Evolutionary conservation across 2,113 vertebrate genomes (phyloP).

Genomic region (Siniperca chuatsi): DNA sequence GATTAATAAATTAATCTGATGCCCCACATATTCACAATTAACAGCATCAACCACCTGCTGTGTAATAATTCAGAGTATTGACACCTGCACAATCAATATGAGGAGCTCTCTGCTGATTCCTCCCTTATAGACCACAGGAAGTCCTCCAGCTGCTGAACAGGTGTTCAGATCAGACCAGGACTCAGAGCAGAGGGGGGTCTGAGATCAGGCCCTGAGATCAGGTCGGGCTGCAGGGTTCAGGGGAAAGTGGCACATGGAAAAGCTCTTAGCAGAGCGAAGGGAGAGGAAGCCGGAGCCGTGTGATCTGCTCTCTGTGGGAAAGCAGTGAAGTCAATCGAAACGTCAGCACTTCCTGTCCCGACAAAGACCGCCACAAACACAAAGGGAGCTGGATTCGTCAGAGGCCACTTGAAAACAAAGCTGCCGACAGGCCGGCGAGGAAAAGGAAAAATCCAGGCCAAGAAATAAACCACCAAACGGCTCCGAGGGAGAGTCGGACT

Average conservation of each 20-base stretch:
- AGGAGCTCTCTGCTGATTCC: too few relatives aligned
- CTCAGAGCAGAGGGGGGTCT: neutral
- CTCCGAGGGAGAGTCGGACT: neutral
- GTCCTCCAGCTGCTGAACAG: too few relatives aligned
- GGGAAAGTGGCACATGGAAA: slow-evolving; percentile 2
- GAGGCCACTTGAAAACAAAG: neutral
- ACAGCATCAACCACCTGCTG: too few relatives aligned
- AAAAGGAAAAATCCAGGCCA: neutral
- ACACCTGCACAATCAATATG: too few relatives aligned
- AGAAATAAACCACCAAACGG: neutral
- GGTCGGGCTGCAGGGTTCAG: neutral
- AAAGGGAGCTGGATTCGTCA: neutral
- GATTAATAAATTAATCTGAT: too few relatives aligned
- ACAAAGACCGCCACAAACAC: neutral
- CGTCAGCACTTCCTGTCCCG: slow-evolving; percentile 20
- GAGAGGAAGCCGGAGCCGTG: slow-evolving; percentile 2
- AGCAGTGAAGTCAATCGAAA: slow-evolving; percentile 24
- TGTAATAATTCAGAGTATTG: too few relatives aligned
- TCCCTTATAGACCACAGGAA: too few relatives aligned
- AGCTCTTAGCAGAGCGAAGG: neutral
- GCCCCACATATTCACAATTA: too few relatives aligned
- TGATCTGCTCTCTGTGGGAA: slow-evolving; percentile 7
- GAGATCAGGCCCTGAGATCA: neutral
- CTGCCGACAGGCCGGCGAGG: neutral
- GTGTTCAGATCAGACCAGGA: too few relatives aligned